A percentile compares a stretch with the other conserved stretches of the same genome.
These are phyloP conservation scores for Labroides dimidiatus DNA, from an alignment of 2,797 vertebrate genomes.

Conservation along the genomic window DNA sequence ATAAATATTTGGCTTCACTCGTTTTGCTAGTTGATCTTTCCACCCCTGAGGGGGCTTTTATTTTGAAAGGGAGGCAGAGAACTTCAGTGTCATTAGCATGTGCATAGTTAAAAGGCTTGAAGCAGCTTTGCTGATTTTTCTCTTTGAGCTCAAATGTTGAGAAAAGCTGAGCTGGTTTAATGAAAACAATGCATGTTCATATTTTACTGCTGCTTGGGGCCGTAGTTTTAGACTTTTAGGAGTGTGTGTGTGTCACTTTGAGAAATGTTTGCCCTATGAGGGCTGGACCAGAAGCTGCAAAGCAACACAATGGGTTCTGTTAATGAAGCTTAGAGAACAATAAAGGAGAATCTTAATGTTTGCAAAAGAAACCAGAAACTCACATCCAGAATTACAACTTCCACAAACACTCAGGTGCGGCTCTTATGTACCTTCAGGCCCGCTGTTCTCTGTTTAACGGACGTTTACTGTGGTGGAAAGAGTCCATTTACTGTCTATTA, in stretches of 20 bases:
- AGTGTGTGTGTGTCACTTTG: background rate
- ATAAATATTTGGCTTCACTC: background rate
- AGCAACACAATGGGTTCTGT: background rate
- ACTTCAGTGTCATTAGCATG: background rate
- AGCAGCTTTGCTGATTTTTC: background rate
- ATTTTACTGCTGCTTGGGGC: background rate
- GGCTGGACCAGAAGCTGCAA: background rate
- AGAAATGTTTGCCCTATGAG: slow-evolving; percentile 14
- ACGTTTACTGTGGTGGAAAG: too few relatives aligned
- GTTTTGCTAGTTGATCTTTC: too few relatives aligned
- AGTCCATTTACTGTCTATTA: too few relatives aligned
- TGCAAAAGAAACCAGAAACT: background rate
- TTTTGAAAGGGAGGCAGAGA: slow-evolving; percentile 1
- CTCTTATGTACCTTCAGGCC: too few relatives aligned
- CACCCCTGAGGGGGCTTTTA: background rate
- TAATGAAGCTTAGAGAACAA: background rate
- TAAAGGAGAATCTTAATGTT: background rate
- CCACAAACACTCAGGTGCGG: too few relatives aligned
- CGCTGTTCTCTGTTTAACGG: too few relatives aligned
- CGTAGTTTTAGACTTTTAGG: background rate
- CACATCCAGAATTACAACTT: background rate
- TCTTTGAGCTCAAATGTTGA: background rate
- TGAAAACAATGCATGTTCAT: background rate
- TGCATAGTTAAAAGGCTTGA: background rate
- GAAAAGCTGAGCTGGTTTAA: slow-evolving; percentile 20